Percentiles rank a stretch among this genome's conserved stretches.
Conservation (phyloP, 2,888 invertebrate genomes). For the Kuschelorhynchus macadamiae region DNA sequence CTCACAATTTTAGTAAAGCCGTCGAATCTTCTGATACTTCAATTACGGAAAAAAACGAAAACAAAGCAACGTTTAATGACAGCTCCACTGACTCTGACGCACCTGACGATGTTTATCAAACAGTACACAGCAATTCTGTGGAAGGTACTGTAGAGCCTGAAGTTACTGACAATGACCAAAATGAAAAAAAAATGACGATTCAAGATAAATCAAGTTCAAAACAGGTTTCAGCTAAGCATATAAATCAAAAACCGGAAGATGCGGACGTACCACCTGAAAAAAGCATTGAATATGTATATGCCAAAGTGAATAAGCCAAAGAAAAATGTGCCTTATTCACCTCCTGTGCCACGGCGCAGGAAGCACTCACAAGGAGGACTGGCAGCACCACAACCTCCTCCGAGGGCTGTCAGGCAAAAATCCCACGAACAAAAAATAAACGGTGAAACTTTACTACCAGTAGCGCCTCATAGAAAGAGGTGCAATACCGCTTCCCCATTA, state of each 20-base stretch:
- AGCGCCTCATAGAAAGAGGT: conserved; percentile 56
- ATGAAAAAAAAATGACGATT: conserved; percentile 12
- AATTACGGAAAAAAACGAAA: conserved; percentile 4
- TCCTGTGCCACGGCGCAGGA: conserved; percentile 56
- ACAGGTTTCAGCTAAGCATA: too few relatives aligned
- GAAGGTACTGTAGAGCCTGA: conserved; percentile 7
- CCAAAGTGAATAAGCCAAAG: conserved; percentile 56
- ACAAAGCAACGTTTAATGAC: conserved; percentile 22
- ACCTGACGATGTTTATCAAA: conserved; percentile 18
- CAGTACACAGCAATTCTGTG: conserved; percentile 20
- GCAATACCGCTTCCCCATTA: conserved; percentile 57
- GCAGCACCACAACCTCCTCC: conserved; percentile 48
- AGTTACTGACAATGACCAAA: conserved; percentile 8
- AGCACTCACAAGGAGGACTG: conserved; percentile 33
- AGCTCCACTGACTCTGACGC: conserved; percentile 34
- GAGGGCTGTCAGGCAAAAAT: conserved; percentile 60
- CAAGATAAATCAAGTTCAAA: too few relatives aligned
- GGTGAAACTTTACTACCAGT: conserved; percentile 45
- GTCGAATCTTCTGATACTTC: conserved; percentile 50
- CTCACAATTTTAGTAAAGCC: conserved; percentile 54
- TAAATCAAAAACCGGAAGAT: too few relatives aligned
- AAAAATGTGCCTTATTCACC: conserved; percentile 50
- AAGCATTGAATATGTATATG: conserved; percentile 56
- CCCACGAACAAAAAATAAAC: conserved; percentile 60
- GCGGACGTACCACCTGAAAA: background rate